A percentile compares a stretch with the other conserved stretches of the same genome.
Evolutionary conservation across 2,888 invertebrate genomes (phyloP).

Genomic region (Blera fallax): DNA sequence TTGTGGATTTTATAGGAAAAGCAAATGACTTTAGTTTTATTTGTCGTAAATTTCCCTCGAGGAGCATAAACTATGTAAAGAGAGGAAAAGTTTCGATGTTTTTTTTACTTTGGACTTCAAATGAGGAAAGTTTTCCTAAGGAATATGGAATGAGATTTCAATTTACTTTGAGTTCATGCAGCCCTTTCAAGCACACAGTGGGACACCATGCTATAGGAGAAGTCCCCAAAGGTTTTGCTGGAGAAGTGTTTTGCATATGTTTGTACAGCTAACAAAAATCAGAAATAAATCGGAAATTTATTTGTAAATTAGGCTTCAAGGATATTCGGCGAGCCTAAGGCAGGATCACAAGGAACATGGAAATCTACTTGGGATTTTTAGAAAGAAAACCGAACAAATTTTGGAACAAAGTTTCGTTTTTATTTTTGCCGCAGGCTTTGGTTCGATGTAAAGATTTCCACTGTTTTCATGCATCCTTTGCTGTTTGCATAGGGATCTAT

Average conservation of each 20-base stretch:
- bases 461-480: not conserved
- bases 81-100: conserved; percentile 52
- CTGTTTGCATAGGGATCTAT: not conserved
- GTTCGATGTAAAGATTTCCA: not conserved
- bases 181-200: conserved; percentile 25
- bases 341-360: not conserved
- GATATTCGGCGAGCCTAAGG: not conserved
- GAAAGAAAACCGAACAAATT: not conserved
- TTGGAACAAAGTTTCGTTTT: not conserved
- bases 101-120: conserved; percentile 29
- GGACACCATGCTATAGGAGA: not conserved
- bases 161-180: conserved; percentile 65
- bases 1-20: conserved; percentile 13
- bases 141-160: conserved; percentile 64
- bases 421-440: not conserved
- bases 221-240: conserved; percentile 36
- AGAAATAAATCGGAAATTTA: conserved; percentile 57
- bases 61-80: conserved; percentile 72
- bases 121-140: conserved; percentile 55
- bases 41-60: conserved; percentile 72
- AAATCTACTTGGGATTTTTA: conserved; percentile 1
- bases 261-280: conserved; percentile 52
- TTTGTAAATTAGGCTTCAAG: conserved; percentile 25
- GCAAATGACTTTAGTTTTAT: conserved; percentile 49
- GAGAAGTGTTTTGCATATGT: conserved; percentile 53